Evolutionary conservation across 1,140 invertebrate genomes (phyloP), one percentile per base, ranked within the genome.

Genomic region (Drosophila prosaltans): DNA sequence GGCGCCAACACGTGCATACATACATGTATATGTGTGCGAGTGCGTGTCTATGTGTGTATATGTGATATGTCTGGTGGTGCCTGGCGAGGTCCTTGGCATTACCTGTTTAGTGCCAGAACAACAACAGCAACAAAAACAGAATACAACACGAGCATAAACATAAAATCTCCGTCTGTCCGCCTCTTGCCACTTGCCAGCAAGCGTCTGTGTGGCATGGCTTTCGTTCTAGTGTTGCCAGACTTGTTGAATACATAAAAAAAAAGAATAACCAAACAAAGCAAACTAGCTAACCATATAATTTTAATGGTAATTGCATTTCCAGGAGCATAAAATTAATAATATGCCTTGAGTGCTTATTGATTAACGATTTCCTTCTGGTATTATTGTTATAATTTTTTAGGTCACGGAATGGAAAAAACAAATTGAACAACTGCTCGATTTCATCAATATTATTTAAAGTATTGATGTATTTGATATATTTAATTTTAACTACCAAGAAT

Each of bases 21-120:
- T 74, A 72, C 48, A 74, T 54, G 60, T 48, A 28, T 26, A 10
- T 68, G 24, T 24, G 21, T 51, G 24, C 16, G 57, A 61, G 55
- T 16, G 48, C 21, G 39, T 4, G 10, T 55, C 45, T 59, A 4
- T 36, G 1, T 11, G 41, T 26, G 39, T 4, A 36, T 36, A 36
- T 36, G 32, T 36, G 32, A 28, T 30, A 43, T 45, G 54, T 51
- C 45, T 51, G 45, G 21, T 51, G 21, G 7, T 24, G 51, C 63
- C 39, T 43, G 41, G 8, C 2, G 51, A 66, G 82, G 69, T 89
- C 80, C 72, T 86, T 83, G 83, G 80, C 67, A 70, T 70, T 68
- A 64, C 65, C 51, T 41, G 43, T 48, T 64, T 68, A 48, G 43
- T 43, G 57, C 65, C 55, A 62, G 57, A 71, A 66, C 60, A 62